Percentiles rank a stretch among this genome's conserved stretches.
Conservation (phyloP, 1,140 invertebrate species). For the Brachionus sp. region DNA sequence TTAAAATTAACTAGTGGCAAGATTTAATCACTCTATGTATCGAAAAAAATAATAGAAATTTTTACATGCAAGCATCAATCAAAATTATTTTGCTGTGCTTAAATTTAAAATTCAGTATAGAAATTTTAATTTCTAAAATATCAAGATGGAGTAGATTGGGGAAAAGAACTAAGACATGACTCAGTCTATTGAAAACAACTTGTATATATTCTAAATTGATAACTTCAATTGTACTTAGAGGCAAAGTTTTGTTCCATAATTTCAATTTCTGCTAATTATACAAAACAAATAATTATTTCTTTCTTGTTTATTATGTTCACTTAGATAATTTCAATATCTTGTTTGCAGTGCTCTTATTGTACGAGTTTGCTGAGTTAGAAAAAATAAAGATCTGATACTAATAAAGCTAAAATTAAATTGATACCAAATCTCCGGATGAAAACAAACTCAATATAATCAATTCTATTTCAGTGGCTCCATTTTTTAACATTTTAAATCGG, state of each 20-base stretch:
- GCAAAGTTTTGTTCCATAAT: background rate
- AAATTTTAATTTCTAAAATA: background rate
- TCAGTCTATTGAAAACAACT: background rate
- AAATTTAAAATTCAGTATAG: background rate
- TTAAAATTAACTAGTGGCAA: background rate
- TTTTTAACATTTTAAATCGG: background rate
- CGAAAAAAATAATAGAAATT: background rate
- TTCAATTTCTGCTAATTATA: background rate
- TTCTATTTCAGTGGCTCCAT: background rate
- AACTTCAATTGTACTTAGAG: background rate
- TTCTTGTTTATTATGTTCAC: background rate
- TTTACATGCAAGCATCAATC: background rate
- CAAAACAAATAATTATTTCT: background rate
- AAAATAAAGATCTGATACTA: background rate
- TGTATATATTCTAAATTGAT: background rate
- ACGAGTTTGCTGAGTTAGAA: background rate
- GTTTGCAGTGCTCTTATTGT: background rate
- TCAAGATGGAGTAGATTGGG: background rate
- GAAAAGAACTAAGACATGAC: background rate
- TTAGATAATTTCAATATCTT: background rate
- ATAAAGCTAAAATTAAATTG: background rate
- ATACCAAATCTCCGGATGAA: background rate
- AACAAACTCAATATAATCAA: background rate
- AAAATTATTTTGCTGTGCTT: background rate
- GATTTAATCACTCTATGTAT: background rate